Evolutionary conservation across 2,797 vertebrate species (phyloP).

Genomic region (Crenuchus spilurus): DNA sequence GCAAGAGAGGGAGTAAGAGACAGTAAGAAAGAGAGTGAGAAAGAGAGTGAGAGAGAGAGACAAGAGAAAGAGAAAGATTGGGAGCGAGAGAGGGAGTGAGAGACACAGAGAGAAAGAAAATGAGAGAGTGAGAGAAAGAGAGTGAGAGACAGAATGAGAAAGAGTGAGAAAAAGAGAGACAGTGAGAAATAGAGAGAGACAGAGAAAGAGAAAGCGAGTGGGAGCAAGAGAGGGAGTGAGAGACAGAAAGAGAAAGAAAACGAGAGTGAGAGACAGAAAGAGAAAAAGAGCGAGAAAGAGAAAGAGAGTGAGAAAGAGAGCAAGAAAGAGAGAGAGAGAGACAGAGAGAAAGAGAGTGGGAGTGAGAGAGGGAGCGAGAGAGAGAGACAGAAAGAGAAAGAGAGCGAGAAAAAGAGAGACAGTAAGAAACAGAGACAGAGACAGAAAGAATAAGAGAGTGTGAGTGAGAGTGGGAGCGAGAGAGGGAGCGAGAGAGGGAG

Average conservation of each 20-base stretch:
- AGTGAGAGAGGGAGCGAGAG: not conserved
- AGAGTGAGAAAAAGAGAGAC: not conserved
- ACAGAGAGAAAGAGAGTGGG: no score
- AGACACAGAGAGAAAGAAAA: not conserved
- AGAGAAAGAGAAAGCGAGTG: conserved; percentile 7
- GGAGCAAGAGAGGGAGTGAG: not conserved
- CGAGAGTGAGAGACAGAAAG: no score
- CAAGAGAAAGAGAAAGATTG: no score
- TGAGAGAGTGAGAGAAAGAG: not conserved
- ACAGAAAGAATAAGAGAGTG: not conserved
- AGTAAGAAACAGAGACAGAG: not conserved
- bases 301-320: no score
- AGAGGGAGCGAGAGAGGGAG: not conserved
- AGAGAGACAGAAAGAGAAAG: not conserved
- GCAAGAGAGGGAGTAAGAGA: not conserved
- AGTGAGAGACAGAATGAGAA: not conserved
- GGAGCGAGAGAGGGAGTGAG: not conserved
- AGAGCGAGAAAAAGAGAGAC: no score
- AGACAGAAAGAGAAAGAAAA: no score
- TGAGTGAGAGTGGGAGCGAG: not conserved
- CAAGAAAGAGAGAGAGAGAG: no score
- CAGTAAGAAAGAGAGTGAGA: not conserved
- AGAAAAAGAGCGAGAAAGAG: no score
- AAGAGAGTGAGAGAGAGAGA: not conserved
- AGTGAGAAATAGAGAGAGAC: not conserved